phyloP scores from a whole-genome alignment of 1,140 invertebrate genomes.

The Drosophila trapezifrons region DNA sequence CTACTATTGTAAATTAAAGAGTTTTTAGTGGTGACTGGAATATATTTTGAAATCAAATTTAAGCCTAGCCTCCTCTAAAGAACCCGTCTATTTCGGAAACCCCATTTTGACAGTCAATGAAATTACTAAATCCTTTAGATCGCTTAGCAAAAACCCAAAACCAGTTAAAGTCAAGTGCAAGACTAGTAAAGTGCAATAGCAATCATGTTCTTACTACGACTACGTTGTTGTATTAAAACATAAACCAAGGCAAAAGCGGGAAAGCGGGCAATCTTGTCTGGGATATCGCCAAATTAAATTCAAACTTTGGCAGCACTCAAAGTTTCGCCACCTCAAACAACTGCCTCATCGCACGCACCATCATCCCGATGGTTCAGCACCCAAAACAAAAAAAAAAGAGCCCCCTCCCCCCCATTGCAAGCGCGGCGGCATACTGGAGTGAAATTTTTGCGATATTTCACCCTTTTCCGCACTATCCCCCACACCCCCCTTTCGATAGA shows the following conservation, averaged over 20 bases:
- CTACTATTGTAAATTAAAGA: too few relatives aligned
- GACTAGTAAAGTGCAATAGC: conserved; percentile 22
- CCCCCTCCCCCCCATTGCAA: neutral
- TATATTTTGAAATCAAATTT: too few relatives aligned
- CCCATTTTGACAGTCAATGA: neutral
- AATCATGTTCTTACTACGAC: conserved; percentile 60
- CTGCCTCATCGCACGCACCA: conserved; percentile 22
- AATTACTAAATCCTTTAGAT: neutral
- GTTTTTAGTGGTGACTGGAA: too few relatives aligned
- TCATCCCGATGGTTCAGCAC: neutral
- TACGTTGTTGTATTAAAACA: conserved; percentile 48
- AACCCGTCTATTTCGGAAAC: neutral
- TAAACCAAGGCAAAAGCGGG: conserved; percentile 20
- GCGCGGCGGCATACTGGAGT: conserved; percentile 1
- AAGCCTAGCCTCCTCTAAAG: too few relatives aligned
- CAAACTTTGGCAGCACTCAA: conserved; percentile 53
- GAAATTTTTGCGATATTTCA: conserved; percentile 16
- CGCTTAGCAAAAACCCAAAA: conserved; percentile 2
- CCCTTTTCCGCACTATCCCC: neutral
- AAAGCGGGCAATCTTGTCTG: conserved; percentile 49
- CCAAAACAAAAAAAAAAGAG: neutral
- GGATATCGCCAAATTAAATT: conserved; percentile 70
- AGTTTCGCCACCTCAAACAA: conserved; percentile 30
- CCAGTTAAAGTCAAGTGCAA: conserved; percentile 6
- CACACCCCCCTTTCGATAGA: conserved; percentile 14